Evolutionary conservation across 1,140 invertebrate species (phyloP), one percentile per base, ranked within the genome.

Genomic region (Bombus impatiens): DNA sequence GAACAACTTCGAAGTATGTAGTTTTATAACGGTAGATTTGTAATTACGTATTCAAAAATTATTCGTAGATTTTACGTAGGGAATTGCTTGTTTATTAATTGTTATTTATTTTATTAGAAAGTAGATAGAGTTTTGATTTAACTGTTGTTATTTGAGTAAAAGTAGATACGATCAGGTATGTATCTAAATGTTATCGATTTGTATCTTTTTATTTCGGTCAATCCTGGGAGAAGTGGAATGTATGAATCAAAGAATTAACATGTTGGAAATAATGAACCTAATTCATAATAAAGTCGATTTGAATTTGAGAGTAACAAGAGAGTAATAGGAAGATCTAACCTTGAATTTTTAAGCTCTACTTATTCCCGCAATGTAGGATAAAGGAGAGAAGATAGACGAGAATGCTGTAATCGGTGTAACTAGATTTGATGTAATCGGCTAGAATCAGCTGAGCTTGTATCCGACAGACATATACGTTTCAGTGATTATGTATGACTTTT

Each of bases 331-430:
- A 1, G 25, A 68, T 35, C 35, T 68, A n/a, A 77, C 47, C 47
- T 53, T 53, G 47, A 53, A 59, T 77, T 57, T 77, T 77, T 59
- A 77, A 59, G 47, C 35, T 77, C 75, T 59, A 77, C 53, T 77
- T 77, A 25, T 37, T 59, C 5, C 6, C 12, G 22, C 35, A 12
- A 57, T 37, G 47, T 59, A 10, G 35, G 6, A 37, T 2, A 25
- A 37, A 37, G 6, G 18, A 35, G 8, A 15, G 35, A 9, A 37
- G 32, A 18, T 35, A 35, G 35, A 68, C 67, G 35, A 68, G 67
- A 68, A 68, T 68, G 35, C 2, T 68, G 35, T 68, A 68, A 68
- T 68, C 35, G 67, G 35, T 59, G 75, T 59, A 77, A 37, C 53
- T 77, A 77, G 47, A 37, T 77, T 76, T 77, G 25, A 77, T 37